These are phyloP conservation scores for Callosobruchus maculatus DNA, from an alignment of 2,888 invertebrate species.

Conservation along the genomic window DNA sequence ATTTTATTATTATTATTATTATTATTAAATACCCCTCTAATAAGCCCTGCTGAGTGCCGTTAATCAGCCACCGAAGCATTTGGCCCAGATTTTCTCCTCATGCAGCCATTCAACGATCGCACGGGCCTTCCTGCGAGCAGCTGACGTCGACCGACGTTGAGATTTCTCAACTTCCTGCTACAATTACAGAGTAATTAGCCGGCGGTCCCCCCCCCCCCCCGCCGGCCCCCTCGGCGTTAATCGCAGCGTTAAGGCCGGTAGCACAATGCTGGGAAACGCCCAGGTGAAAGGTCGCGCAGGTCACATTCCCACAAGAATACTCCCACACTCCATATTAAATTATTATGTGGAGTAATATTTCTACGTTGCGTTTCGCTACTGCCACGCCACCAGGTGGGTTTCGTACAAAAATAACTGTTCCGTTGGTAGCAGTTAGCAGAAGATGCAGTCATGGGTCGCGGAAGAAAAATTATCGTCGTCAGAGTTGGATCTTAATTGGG, in stretches of 20 bases:
- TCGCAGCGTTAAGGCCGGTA: slow-evolving; percentile 32
- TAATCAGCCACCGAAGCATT: neutral
- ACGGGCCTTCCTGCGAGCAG: neutral
- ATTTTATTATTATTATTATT: too few species aligned
- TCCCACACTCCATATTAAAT: slow-evolving; percentile 49
- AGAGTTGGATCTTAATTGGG: neutral
- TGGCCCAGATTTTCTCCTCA: neutral
- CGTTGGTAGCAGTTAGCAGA: neutral
- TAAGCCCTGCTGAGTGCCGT: too few species aligned
- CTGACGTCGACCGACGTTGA: neutral
- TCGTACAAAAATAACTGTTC: neutral
- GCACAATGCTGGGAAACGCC: slow-evolving; percentile 50
- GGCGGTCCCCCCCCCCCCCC: slow-evolving; percentile 31
- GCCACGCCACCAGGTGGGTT: neutral
- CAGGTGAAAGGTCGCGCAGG: slow-evolving; percentile 48
- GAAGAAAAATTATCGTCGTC: neutral
- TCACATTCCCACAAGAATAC: slow-evolving; percentile 51
- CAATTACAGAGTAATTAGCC: slow-evolving; percentile 49
- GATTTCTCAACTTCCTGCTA: slow-evolving; percentile 49
- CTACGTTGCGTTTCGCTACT: neutral
- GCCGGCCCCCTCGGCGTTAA: slow-evolving; percentile 15
- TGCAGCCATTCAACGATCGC: neutral
- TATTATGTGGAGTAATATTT: slow-evolving; percentile 33
- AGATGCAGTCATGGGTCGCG: neutral
- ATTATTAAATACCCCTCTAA: too few species aligned